Evolutionary conservation across 1,140 invertebrate species (phyloP).

Genomic region (Hetaerina americana): DNA sequence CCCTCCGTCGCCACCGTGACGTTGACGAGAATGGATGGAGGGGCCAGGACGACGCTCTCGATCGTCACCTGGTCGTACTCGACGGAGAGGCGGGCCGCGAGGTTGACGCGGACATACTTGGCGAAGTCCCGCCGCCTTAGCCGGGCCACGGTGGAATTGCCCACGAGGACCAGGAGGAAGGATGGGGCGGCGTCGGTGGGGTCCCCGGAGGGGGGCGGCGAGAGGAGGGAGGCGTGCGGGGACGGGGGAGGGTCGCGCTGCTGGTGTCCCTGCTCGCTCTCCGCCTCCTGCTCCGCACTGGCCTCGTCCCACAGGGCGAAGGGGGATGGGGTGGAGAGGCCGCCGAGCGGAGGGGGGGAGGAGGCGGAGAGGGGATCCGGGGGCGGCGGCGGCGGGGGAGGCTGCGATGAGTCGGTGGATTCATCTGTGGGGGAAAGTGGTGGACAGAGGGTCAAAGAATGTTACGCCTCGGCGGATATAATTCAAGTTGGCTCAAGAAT

Average conservation of each 20-base stretch:
- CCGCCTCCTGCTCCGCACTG: slow-evolving; percentile 20
- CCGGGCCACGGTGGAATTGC: slow-evolving; percentile 25
- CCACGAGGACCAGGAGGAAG: slow-evolving; percentile 21
- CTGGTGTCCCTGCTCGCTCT: slow-evolving; percentile 12
- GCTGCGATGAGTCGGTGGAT: no score
- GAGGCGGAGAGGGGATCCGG: no score
- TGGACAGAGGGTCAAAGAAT: no score
- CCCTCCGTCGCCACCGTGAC: slow-evolving; percentile 16
- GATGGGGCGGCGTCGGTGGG: no score
- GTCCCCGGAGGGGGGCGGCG: background rate
- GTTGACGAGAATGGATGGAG: slow-evolving; percentile 23
- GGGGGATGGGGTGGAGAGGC: slow-evolving; percentile 5
- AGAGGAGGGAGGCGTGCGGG: background rate
- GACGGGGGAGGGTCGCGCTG: background rate
- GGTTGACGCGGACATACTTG: slow-evolving; percentile 26
- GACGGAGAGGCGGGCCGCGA: slow-evolving; percentile 25
- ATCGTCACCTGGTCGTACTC: slow-evolving; percentile 25
- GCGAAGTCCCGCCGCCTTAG: slow-evolving; percentile 25
- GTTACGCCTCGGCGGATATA: no score
- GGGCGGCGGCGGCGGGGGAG: no score
- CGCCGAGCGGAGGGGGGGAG: no score
- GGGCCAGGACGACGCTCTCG: slow-evolving; percentile 19
- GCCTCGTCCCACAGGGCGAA: slow-evolving; percentile 20
- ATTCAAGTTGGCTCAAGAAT: no score
- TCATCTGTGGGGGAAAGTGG: no score